Percentiles rank a stretch among this genome's conserved stretches.
These are phyloP conservation scores for Hypsibius dujardini DNA, from an alignment of 1,140 invertebrate genomes.

Conservation along the genomic window DNA sequence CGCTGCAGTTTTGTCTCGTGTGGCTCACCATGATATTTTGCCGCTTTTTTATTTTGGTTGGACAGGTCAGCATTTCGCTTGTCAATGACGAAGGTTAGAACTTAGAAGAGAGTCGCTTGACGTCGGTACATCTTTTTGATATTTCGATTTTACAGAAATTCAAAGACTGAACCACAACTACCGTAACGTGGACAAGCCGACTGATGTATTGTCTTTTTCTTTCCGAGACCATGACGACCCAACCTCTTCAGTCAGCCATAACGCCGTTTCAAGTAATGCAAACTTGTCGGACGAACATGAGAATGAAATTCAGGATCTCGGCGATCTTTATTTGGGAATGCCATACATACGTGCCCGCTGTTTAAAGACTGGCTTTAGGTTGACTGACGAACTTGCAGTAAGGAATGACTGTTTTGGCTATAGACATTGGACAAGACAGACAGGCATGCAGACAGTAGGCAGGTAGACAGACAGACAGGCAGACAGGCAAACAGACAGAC, in stretches of 20 bases:
- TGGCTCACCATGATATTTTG: background rate
- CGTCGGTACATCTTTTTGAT: background rate
- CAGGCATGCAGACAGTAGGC: no score
- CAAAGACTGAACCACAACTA: background rate
- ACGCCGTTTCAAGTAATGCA: background rate
- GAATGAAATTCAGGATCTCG: background rate
- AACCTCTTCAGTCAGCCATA: background rate
- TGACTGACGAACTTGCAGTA: conserved; percentile 3
- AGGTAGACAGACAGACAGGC: no score
- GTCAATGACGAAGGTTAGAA: background rate
- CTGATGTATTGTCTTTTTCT: background rate
- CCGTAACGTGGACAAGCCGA: background rate
- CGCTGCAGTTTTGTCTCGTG: no score
- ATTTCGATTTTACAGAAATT: background rate
- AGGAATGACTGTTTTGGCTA: background rate
- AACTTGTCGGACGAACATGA: background rate
- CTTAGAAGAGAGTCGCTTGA: no score
- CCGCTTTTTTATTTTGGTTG: background rate
- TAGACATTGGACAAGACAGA: no score
- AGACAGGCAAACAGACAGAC: no score
- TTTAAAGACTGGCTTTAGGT: background rate
- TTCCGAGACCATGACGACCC: background rate
- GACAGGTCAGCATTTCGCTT: background rate
- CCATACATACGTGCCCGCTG: background rate
- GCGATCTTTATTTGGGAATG: conserved; percentile 6